phyloP scores from a whole-genome alignment of 2,888 invertebrate species.

The Imbricaverruca yamaguchii region DNA sequence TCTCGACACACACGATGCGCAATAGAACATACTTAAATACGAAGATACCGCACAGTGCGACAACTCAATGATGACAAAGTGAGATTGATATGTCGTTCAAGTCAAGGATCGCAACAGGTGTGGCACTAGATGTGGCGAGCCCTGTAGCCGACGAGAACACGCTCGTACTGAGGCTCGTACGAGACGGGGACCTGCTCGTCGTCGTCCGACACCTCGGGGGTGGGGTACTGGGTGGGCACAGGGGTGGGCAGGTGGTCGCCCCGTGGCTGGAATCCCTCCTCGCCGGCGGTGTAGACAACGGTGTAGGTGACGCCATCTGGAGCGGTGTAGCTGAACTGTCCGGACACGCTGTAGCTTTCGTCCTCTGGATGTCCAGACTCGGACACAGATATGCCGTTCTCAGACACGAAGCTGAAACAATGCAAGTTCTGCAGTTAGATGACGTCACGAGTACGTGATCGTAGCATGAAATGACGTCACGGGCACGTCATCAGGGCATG shows the following conservation, averaged over 20 bases:
- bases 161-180: neutral
- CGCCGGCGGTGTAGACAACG: neutral
- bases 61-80: no score
- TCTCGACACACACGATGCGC: no score
- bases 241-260: neutral
- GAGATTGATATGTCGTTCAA: no score
- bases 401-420: neutral
- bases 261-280: neutral
- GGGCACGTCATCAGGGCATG: no score
- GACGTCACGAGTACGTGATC: no score
- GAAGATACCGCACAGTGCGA: no score
- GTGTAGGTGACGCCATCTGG: conserved; percentile 2
- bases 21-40: no score
- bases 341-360: neutral
- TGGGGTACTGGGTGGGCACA: neutral
- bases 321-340: neutral
- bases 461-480: no score
- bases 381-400: neutral
- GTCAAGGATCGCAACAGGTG: no score
- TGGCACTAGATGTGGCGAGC: neutral
- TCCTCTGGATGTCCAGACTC: conserved; percentile 1
- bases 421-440: no score
- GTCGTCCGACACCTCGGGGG: neutral
- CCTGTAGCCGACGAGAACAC: neutral
- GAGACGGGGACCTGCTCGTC: neutral